phyloP scores from a whole-genome alignment of 1,140 invertebrate species.

The Radopholus similis region DNA sequence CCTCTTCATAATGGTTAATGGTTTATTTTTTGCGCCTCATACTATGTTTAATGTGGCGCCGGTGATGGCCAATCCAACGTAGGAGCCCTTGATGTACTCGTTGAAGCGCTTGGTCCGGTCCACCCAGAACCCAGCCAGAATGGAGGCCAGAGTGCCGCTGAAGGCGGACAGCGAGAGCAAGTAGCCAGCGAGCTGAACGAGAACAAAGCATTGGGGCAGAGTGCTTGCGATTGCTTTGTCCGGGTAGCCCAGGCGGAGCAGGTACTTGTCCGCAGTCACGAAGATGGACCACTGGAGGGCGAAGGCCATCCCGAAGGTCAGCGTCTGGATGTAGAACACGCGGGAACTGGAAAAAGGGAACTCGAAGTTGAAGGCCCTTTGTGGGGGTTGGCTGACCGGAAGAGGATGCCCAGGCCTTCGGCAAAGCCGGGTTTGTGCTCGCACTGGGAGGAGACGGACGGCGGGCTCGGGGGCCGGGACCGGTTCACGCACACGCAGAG shows the following conservation, averaged over 20 bases:
- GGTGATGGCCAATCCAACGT: slow-evolving; percentile 40
- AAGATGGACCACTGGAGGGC: slow-evolving; percentile 48
- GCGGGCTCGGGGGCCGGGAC: slow-evolving; percentile 42
- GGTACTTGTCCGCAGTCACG: slow-evolving; percentile 41
- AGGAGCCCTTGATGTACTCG: slow-evolving; percentile 42
- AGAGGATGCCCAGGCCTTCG: slow-evolving; percentile 39
- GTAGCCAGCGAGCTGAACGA: slow-evolving; percentile 29
- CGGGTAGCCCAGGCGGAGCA: slow-evolving; percentile 27
- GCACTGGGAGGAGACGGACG: slow-evolving; percentile 53
- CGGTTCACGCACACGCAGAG: slow-evolving; percentile 32
- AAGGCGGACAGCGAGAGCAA: slow-evolving; percentile 39
- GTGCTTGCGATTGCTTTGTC: slow-evolving; percentile 23
- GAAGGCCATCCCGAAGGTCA: slow-evolving; percentile 52
- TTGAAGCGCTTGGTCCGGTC: slow-evolving; percentile 44
- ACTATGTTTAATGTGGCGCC: slow-evolving; percentile 36
- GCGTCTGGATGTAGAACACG: slow-evolving; percentile 47
- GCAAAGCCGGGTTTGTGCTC: slow-evolving; percentile 38
- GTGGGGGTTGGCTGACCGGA: slow-evolving; percentile 21
- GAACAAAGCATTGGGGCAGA: not conserved
- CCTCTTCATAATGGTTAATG: not conserved
- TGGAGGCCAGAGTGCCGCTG: slow-evolving; percentile 30
- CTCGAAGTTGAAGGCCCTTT: not conserved
- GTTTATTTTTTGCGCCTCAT: not conserved
- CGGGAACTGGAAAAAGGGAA: slow-evolving; percentile 30
- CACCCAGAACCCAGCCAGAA: slow-evolving; percentile 36